Evolutionary conservation across 2,113 vertebrate genomes (phyloP), one percentile per base, ranked within the genome.

Genomic region (Himantopus leucocephalus): DNA sequence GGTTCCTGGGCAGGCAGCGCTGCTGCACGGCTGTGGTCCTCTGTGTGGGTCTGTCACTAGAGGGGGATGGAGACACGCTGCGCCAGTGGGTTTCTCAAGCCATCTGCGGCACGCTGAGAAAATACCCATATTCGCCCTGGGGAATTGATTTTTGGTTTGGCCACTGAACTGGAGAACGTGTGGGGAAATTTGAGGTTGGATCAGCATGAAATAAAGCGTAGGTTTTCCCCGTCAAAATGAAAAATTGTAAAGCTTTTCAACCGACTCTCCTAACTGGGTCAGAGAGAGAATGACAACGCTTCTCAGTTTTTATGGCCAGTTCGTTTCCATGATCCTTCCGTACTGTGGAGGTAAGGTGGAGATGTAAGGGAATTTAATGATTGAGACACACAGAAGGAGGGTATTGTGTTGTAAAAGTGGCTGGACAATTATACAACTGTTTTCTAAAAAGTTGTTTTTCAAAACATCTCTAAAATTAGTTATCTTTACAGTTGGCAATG

Each of bases 1-100:
- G 24, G 3, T 26, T 34, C 15, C 2, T 2, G 24, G 1, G 1
- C 22, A 52, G 85, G 8, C 41, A 14, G 52, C 26, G 0, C 26
- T 62, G 8, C 2, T 23, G 22, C 15, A 14, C 18, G 62, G 75
- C 80, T 34, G 34, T 56, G 82, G 58, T 81, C 90, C 92, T 83
- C 53, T 73, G 1, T 1, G 0, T 79, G 78, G 63, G 24, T 48
- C 83, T 60, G 92, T 96, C 96, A 92, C 92, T 93, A 95, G 94
- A 94, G 92, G 79, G 96, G 90, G 92, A 92, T 90, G 96, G 68
- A 95, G 93, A 17, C 71, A 73, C 50, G 0, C n/a, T 24, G 20
- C 82, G 73, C 70, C 64, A 3, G 1, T 48, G 77, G 81, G 43
- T 85, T 78, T 74, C 64, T 47, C 60, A 23, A 35, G 15, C 55